phyloP scores from a whole-genome alignment of 2,888 invertebrate genomes.

The Drosophila tanythrix region DNA sequence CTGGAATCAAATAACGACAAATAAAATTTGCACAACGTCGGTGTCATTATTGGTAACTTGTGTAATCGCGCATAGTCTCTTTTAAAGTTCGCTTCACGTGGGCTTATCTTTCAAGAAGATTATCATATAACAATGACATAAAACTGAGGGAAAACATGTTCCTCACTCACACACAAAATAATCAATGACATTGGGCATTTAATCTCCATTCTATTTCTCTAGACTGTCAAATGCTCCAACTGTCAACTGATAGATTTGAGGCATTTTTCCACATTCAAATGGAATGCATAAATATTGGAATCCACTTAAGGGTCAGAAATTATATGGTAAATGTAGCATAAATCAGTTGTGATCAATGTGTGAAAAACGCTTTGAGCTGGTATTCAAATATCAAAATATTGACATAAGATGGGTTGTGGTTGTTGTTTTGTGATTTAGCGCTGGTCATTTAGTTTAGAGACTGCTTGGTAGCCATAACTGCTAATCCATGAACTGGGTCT shows the following conservation, averaged over 20 bases:
- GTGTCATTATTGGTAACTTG: neutral
- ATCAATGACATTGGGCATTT: neutral
- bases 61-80: neutral
- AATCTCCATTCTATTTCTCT: neutral
- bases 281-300: constrained; percentile 31
- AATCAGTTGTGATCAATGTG: constrained; percentile 18
- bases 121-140: neutral
- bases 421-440: constrained; percentile 54
- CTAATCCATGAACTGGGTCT: constrained; percentile 27
- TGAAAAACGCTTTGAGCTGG: neutral
- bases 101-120: neutral
- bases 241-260: neutral
- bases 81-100: neutral
- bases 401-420: constrained; percentile 7
- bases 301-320: constrained; percentile 33
- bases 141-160: neutral
- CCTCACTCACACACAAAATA: neutral
- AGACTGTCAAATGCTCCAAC: neutral
- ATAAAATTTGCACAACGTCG: neutral
- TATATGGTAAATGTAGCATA: constrained; percentile 18
- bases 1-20: neutral
- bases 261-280: neutral
- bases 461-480: constrained; percentile 11
- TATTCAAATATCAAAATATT: constrained; percentile 5
- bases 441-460: constrained; percentile 1